Base-by-base conservation (phyloP, 2,113 vertebrate genomes). In the Stigmatopora nigra region DNA sequence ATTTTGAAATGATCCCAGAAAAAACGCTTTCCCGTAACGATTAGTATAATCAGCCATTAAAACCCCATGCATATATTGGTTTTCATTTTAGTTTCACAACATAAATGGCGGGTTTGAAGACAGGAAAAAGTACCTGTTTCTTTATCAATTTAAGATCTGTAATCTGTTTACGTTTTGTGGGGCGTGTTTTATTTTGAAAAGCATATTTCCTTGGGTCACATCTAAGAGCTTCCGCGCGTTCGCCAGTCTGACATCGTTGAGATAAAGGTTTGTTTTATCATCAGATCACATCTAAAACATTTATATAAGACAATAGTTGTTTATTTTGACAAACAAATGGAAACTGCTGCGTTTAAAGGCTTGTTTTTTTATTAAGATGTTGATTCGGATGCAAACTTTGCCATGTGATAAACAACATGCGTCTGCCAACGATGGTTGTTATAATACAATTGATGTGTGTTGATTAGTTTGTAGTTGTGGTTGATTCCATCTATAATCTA, bases 101-200 rank as follows among this genome's bases (percentile, higher is more conserved):
- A 10, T 1, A 41, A 41, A 41, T 8, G 6, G 38, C 38, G 7
- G 11, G 6, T 11, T 4, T 22, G 20, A 53, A 53, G 19, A 12
- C 2, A 11, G 20, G 19, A 12, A 4, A 22, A 10, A 53, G 1
- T 9, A 45, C 10, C 8, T 22, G 8, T 45, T 11, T 7, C 12
- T 2, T 8, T 2, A 22, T 17, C 44, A 11, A 14, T 45, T 41
- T 14, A 45, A 44, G 16, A 15, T n/a, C 1, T 2, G 7, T 58
- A 8, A 51, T n/a, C 9, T 14, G 16, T 19, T 45, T 47, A 20
- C 38, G 19, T 15, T 16, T 13, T 7, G 17, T 0, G 4, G 1
- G 1, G 0, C 0, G 15, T 12, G 0, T 56, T 75, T 85, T 86
- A 84, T 78, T 86, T 57, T 78, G 81, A 81, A 86, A 56, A 70